These are phyloP conservation scores for Acropternis orthonyx DNA, from an alignment of 2,797 vertebrate species.

Conservation along the genomic window DNA sequence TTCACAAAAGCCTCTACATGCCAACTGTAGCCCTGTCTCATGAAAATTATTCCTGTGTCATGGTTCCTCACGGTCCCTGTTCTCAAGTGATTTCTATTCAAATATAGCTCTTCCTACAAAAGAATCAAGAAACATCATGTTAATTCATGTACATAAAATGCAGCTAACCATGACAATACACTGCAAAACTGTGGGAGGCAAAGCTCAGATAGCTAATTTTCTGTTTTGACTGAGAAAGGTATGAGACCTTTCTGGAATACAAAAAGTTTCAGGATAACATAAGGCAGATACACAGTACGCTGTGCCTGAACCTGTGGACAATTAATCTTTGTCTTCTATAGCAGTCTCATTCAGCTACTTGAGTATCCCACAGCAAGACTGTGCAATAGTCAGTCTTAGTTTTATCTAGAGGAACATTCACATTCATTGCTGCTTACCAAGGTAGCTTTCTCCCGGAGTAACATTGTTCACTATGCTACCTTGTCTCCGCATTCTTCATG, in stretches of 20 bases:
- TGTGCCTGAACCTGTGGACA: background rate
- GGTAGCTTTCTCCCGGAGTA: background rate
- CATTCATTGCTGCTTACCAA: background rate
- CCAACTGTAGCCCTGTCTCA: background rate
- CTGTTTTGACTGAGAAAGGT: background rate
- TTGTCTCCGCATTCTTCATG: background rate
- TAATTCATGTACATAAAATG: background rate
- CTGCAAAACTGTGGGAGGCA: background rate
- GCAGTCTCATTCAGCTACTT: background rate
- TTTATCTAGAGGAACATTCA: background rate
- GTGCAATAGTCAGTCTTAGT: background rate
- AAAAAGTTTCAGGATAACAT: background rate
- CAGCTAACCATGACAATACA: background rate
- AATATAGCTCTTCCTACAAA: background rate
- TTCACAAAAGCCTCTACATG: background rate
- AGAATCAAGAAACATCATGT: background rate
- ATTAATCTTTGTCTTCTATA: rapidly evolving
- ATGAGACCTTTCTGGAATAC: background rate
- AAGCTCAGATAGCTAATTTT: background rate
- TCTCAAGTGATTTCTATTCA: background rate
- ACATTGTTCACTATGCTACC: background rate
- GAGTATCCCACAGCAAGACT: background rate
- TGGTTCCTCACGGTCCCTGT: background rate
- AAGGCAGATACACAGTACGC: background rate
- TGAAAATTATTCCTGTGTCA: background rate